Percentiles rank a stretch among this genome's conserved stretches.
Conservation (phyloP, 2,797 vertebrate species). For the Tapera naevia region DNA sequence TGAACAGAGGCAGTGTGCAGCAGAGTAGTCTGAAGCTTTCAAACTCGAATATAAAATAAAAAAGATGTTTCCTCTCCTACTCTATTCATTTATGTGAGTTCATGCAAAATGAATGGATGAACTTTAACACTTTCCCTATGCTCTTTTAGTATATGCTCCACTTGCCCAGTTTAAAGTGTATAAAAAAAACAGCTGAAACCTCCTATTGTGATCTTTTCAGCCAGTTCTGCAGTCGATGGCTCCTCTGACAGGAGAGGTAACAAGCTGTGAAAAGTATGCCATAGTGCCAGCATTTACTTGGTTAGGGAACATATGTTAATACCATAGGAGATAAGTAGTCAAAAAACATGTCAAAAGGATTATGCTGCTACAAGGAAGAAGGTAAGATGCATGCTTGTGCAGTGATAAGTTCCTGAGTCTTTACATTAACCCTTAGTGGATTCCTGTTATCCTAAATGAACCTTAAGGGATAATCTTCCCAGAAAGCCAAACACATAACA, state of each 20-base stretch:
- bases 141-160: neutral
- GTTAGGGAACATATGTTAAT: neutral
- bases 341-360: neutral
- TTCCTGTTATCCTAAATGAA: neutral
- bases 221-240: neutral
- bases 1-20: neutral
- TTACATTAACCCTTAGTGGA: neutral
- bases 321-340: neutral
- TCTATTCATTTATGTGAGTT: neutral
- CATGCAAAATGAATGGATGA: neutral
- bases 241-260: neutral
- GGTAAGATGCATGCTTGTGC: neutral
- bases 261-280: neutral
- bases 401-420: neutral
- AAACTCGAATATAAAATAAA: neutral
- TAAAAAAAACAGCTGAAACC: neutral
- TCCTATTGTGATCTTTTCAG: neutral
- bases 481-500: neutral
- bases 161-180: neutral
- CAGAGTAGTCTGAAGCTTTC: neutral
- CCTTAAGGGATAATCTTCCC: neutral
- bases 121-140: neutral
- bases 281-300: neutral
- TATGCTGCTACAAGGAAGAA: neutral
- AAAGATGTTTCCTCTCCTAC: neutral